Conservation (phyloP, 2,797 vertebrate genomes). For the Megalops cyprinoides region DNA sequence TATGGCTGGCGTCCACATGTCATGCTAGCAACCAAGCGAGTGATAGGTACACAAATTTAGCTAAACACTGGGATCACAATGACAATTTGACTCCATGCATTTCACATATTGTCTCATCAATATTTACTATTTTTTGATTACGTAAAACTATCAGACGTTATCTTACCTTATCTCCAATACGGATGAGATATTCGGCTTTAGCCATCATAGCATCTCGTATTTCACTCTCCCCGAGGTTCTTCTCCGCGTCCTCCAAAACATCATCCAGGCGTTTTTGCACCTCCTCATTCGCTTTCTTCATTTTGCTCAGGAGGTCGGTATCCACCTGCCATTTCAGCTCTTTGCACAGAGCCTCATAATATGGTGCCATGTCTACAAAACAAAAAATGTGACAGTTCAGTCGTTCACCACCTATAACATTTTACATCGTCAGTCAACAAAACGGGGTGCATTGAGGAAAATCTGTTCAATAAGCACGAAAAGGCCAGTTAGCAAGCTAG, state of each 20-base stretch:
- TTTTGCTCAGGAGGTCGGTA: constrained; percentile 83
- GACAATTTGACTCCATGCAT: too few species aligned
- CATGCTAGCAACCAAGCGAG: neutral
- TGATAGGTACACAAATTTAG: too few species aligned
- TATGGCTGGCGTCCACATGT: too few species aligned
- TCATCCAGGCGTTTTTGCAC: constrained; percentile 90
- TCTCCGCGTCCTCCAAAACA: constrained; percentile 92
- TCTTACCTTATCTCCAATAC: constrained; percentile 92
- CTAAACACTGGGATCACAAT: too few species aligned
- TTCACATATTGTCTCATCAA: too few species aligned
- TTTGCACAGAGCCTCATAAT: constrained; percentile 91
- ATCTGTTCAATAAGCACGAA: too few species aligned
- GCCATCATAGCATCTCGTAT: constrained; percentile 98
- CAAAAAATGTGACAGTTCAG: constrained; percentile 5
- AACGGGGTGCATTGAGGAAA: too few species aligned
- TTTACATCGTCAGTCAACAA: neutral
- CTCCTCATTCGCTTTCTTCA: constrained; percentile 96
- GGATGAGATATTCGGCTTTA: constrained; percentile 93
- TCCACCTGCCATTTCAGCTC: constrained; percentile 94
- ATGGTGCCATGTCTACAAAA: constrained; percentile 91
- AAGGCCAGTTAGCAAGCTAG: too few species aligned
- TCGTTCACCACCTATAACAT: neutral
- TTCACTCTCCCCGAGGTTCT: constrained; percentile 94
- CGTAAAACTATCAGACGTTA: neutral
- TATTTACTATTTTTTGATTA: too few species aligned